Conservation (phyloP, 2,888 invertebrate genomes). For the Platycnemis pennipes region DNA sequence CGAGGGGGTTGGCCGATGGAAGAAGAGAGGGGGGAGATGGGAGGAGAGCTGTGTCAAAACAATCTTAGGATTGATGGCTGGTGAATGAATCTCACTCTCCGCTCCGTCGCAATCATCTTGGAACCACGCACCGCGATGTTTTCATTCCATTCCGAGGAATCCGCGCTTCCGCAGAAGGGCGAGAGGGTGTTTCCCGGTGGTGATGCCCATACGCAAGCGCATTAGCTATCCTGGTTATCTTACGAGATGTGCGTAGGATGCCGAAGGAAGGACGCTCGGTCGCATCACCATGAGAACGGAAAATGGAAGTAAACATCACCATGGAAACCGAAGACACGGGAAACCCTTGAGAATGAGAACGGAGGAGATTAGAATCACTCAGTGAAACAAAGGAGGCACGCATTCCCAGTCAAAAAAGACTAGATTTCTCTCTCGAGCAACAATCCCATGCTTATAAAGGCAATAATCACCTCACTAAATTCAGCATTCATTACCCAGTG, state of each 20-base stretch:
- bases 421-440: not conserved
- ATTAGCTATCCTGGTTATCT: not conserved
- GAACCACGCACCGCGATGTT: constrained; percentile 9
- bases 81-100: not conserved
- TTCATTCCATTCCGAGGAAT: constrained; percentile 7
- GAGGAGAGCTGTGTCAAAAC: too few relatives aligned
- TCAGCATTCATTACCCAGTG: not conserved
- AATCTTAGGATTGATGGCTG: too few relatives aligned
- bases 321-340: not conserved
- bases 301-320: too few relatives aligned
- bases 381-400: not conserved
- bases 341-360: not conserved
- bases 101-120: not conserved
- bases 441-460: too few relatives aligned
- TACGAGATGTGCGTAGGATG: not conserved
- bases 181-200: not conserved
- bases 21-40: too few relatives aligned
- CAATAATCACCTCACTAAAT: too few relatives aligned
- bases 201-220: not conserved
- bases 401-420: not conserved
- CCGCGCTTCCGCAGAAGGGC: not conserved
- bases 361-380: not conserved
- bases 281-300: not conserved
- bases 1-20: too few relatives aligned
- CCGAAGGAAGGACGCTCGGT: not conserved